Evolutionary conservation across 2,113 vertebrate species (phyloP).

Genomic region (Dasyurus viverrinus): DNA sequence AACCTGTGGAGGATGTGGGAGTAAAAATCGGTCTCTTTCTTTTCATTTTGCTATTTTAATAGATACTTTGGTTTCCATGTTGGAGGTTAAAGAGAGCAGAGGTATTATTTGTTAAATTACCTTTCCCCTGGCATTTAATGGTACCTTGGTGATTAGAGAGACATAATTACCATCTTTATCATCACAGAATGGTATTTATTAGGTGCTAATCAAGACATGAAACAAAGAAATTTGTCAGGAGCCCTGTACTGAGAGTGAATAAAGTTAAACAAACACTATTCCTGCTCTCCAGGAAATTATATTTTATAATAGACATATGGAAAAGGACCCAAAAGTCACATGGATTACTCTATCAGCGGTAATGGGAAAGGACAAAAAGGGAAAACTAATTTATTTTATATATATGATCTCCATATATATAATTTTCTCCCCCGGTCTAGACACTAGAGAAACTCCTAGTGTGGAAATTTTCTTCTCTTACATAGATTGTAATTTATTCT

Average conservation of each 20-base stretch:
- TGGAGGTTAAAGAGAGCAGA: background rate
- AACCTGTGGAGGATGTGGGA: background rate
- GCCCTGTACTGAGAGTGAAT: background rate
- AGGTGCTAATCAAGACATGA: background rate
- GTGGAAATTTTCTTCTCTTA: background rate
- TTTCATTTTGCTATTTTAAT: background rate
- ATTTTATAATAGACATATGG: background rate
- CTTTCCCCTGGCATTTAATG: slow-evolving; percentile 31
- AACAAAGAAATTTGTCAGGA: slow-evolving; percentile 7
- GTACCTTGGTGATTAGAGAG: background rate
- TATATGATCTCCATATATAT: background rate
- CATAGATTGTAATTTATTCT: background rate
- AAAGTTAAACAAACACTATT: slow-evolving; percentile 3
- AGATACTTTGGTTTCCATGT: background rate
- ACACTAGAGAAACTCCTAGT: background rate
- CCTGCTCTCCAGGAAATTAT: slow-evolving; percentile 28
- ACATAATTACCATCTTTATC: background rate
- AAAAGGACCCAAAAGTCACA: slow-evolving; percentile 9
- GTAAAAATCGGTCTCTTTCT: background rate
- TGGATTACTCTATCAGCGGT: slow-evolving; percentile 21
- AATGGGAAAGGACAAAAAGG: background rate
- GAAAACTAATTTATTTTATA: background rate
- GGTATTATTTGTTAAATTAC: slow-evolving; percentile 26
- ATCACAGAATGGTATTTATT: slow-evolving; percentile 6
- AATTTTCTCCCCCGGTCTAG: background rate